Conservation (phyloP, 2,797 vertebrate species). For the Peromyscus nudipes region DNA sequence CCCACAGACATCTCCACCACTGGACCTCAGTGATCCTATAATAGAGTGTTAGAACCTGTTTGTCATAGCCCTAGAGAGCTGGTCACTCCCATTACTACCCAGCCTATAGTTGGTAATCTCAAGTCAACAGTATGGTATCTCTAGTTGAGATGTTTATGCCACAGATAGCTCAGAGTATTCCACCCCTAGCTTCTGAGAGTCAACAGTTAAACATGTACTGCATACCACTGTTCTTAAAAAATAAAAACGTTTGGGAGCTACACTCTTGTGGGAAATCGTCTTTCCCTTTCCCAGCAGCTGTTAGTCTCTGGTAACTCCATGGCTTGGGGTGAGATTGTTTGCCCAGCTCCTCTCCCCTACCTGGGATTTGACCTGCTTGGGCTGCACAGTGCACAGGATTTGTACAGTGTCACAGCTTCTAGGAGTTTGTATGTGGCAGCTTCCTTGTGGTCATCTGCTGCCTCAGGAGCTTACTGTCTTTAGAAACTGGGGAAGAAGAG, state of each 20-base stretch:
- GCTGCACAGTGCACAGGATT: too few species aligned
- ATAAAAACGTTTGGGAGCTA: neutral
- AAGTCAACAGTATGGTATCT: neutral
- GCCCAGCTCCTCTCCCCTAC: neutral
- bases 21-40: fast-evolving
- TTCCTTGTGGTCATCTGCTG: neutral
- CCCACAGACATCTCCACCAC: too few species aligned
- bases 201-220: neutral
- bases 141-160: neutral
- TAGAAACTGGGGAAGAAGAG: neutral
- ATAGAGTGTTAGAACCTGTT: neutral
- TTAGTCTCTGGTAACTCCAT: neutral
- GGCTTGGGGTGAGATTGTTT: neutral
- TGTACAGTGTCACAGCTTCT: neutral
- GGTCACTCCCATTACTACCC: neutral
- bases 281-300: neutral
- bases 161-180: neutral
- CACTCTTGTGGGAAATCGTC: neutral
- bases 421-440: neutral
- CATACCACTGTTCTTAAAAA: neutral
- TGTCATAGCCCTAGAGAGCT: neutral
- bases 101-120: fast-evolving
- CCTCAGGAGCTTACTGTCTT: too few species aligned
- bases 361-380: neutral
- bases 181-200: neutral